A percentile compares a stretch with the other conserved stretches of the same genome.
Evolutionary conservation across 1,140 invertebrate species (phyloP).

Genomic region (Caerostris extrusa): DNA sequence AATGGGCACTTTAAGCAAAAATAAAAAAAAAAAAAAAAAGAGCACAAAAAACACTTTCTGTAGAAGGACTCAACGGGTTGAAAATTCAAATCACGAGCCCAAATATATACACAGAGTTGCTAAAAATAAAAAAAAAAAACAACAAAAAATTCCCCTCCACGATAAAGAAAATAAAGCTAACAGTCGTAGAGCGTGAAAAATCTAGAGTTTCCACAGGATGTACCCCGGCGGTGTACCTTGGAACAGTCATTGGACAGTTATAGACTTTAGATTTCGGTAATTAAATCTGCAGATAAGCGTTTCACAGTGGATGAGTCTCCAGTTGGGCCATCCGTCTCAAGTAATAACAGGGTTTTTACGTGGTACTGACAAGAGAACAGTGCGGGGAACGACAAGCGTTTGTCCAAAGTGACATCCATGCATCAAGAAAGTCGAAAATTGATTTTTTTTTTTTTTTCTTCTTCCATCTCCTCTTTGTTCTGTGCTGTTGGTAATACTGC

Average conservation of each 20-base stretch:
- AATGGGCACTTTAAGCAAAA: conserved; percentile 12
- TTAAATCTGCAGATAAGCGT: conserved; percentile 57
- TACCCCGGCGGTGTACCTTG: background rate
- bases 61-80: conserved; percentile 25
- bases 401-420: conserved; percentile 22
- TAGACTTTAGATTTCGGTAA: conserved; percentile 44
- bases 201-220: conserved; percentile 49
- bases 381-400: conserved; percentile 20
- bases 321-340: conserved; percentile 29
- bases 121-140: background rate
- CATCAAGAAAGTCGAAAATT: conserved; percentile 40
- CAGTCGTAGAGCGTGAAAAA: conserved; percentile 41
- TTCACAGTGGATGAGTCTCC: conserved; percentile 29
- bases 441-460: conserved; percentile 39
- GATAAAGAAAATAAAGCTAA: conserved; percentile 22
- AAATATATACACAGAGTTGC: background rate
- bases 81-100: conserved; percentile 49
- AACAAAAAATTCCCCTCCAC: background rate
- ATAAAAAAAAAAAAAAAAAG: background rate
- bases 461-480: background rate
- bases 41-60: background rate
- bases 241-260: conserved; percentile 21
- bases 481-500: background rate
- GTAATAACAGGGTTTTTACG: conserved; percentile 62
- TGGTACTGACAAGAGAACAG: conserved; percentile 36